phyloP scores from a whole-genome alignment of 2,113 vertebrate species.

The Rafetus swinhoei region DNA sequence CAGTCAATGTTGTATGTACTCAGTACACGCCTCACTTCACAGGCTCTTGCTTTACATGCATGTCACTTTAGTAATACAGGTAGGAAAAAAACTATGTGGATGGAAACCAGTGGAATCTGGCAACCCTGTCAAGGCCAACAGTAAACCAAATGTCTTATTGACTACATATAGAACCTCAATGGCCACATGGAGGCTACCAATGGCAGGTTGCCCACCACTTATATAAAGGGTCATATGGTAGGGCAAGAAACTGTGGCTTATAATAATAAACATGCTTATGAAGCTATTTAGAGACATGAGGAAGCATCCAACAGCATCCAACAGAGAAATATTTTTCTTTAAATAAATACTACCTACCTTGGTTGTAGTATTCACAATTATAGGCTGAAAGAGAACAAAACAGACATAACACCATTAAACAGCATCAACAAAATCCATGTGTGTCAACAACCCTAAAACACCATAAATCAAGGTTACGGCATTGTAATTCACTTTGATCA shows the following conservation, averaged over 20 bases:
- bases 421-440: neutral
- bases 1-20: too few species aligned
- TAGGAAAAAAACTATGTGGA: too few species aligned
- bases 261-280: neutral
- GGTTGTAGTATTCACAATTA: conserved; percentile 97
- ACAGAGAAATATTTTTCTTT: neutral
- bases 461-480: neutral
- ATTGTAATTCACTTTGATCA: neutral
- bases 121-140: too few species aligned
- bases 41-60: too few species aligned
- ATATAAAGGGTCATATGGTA: neutral
- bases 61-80: too few species aligned
- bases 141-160: too few species aligned
- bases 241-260: neutral
- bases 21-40: too few species aligned
- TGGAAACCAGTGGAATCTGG: too few species aligned
- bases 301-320: neutral
- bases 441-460: neutral
- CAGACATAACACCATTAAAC: neutral
- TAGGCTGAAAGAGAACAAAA: conserved; percentile 85
- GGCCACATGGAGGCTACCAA: too few species aligned
- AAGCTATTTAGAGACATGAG: neutral
- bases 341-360: conserved; percentile 84
- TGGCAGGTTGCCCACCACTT: too few species aligned
- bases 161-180: too few species aligned